Base-by-base conservation (phyloP, 2,888 invertebrate species). In the Machimus atricapillus region DNA sequence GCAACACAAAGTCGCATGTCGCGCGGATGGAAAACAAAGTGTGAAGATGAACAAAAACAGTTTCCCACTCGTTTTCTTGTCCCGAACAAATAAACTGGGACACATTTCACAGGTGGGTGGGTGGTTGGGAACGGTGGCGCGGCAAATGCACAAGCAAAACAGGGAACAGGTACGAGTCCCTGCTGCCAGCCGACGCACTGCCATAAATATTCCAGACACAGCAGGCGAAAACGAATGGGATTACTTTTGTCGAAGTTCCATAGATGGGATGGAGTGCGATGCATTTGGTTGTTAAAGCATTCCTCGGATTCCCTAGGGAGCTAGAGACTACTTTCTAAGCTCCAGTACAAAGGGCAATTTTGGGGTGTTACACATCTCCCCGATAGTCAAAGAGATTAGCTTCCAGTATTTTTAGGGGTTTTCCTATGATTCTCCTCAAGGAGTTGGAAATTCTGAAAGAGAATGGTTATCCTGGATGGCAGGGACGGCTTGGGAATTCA, bases 151-250 rank as follows among this genome's bases (percentile, higher is more conserved):
- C 66, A 27, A 12, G 40, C 9, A 40, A 12, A 19, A 23, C n/a
- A 66, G 40, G 40, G 40, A 40, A 40, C 66, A 23, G 66, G 66
- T 66, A 66, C 4, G 8, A 46, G 43, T 46, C 43, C 16, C 2
- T 46, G 43, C 16, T 12, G 12, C 27, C 66, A 66, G 8, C 23
- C 31, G 31, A 79, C 79, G 79, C 79, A 79, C 79, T 79, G n/a
- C 52, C 79, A 79, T 79, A 79, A 79, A 79, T 79, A 79, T 79
- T 79, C 79, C 52, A 52, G 52, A 31, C 79, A 79, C 79, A 79
- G 79, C 79, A 52, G 79, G 79, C 52, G 79, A 79, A 14, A 79
- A 79, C 52, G 79, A 79, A 79, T 79, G 79, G 52, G 79, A 79
- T 52, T 79, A 34, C 79, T 79, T 79, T 79, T 79, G 79, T 31